Percentiles rank a stretch among this genome's conserved stretches.
Conservation (phyloP, 2,888 invertebrate genomes). For the Phyllotreta striolata region DNA sequence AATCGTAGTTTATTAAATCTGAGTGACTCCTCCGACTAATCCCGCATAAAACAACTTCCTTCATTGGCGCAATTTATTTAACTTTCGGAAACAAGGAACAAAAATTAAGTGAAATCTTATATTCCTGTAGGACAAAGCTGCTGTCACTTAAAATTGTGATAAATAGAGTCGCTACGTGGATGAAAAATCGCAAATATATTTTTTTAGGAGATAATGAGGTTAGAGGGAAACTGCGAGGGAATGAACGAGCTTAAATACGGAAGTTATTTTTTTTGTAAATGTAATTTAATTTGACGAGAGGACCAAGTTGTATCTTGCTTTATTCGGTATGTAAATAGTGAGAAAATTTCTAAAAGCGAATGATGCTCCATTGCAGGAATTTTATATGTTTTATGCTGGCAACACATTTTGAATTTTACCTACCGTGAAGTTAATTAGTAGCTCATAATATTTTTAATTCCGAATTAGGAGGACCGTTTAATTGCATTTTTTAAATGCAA, state of each 20-base stretch:
- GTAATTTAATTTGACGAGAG: not conserved
- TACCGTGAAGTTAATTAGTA: no score
- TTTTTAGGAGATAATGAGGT: conserved; percentile 26
- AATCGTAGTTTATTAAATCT: no score
- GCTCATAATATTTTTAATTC: no score
- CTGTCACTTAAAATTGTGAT: conserved; percentile 28
- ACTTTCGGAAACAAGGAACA: not conserved
- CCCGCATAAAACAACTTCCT: no score
- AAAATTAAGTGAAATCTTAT: conserved; percentile 14
- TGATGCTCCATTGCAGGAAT: no score
- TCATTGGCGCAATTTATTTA: no score
- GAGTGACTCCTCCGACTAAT: no score
- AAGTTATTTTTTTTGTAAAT: not conserved
- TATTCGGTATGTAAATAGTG: no score
- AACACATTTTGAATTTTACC: no score
- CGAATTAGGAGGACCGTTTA: not conserved
- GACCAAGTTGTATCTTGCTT: no score
- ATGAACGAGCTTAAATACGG: not conserved
- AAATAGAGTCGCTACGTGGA: conserved; percentile 8
- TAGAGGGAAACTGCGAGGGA: conserved; percentile 7
- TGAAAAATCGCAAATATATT: conserved; percentile 24
- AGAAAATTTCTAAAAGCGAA: no score
- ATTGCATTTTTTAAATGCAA: conserved; percentile 13
- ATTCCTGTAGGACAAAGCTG: conserved; percentile 23
- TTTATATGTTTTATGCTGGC: no score